phyloP scores from a whole-genome alignment of 2,888 invertebrate genomes.

The Trissonchulus sp. region DNA sequence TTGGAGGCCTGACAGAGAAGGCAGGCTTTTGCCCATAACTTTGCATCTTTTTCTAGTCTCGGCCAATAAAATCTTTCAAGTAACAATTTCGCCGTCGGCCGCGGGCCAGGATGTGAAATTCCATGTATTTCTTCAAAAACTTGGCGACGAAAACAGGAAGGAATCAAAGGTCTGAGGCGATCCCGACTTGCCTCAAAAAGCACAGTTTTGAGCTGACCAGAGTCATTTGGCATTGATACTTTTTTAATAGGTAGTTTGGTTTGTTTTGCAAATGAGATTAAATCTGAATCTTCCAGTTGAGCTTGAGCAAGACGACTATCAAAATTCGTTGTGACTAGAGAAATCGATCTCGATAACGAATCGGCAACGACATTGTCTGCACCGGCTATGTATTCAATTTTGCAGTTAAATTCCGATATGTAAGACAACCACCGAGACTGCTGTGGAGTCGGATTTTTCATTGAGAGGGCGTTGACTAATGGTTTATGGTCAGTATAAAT shows the following conservation, averaged over 20 bases:
- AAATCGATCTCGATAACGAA: slow-evolving; percentile 10
- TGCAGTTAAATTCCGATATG: slow-evolving; percentile 20
- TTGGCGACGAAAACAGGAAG: background rate
- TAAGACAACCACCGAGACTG: slow-evolving; percentile 23
- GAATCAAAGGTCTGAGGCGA: background rate
- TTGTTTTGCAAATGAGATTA: background rate
- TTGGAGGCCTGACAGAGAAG: slow-evolving; percentile 2
- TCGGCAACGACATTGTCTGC: slow-evolving; percentile 20
- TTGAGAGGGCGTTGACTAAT: slow-evolving; percentile 12
- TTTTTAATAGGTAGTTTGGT: background rate
- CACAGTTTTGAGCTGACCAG: background rate
- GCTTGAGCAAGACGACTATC: background rate
- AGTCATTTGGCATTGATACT: too few species aligned
- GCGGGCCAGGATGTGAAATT: background rate
- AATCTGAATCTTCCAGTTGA: background rate
- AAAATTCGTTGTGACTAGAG: background rate
- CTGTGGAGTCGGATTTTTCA: slow-evolving; percentile 22
- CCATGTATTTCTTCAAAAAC: background rate
- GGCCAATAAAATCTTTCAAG: background rate
- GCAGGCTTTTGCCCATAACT: slow-evolving; percentile 1
- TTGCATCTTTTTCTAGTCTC: background rate
- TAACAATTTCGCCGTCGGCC: background rate
- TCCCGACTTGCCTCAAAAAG: background rate
- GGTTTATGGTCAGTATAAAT: slow-evolving; percentile 24
- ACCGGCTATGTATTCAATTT: slow-evolving; percentile 8